These are phyloP conservation scores for Nebria brevicollis DNA, from an alignment of 2,888 invertebrate genomes.

Conservation along the genomic window DNA sequence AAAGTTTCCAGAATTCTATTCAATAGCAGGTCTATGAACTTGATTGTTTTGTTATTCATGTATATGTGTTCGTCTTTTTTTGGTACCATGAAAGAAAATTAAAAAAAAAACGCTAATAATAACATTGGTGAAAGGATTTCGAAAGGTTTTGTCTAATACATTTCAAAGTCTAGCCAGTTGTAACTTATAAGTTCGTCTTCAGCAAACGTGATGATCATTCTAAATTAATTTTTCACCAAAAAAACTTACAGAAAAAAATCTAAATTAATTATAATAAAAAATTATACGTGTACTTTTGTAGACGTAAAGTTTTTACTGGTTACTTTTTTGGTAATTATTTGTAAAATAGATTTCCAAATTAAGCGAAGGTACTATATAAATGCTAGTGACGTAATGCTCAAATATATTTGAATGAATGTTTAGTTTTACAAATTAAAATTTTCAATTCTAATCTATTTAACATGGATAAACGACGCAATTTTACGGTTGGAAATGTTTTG, in stretches of 20 bases:
- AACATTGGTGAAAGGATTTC: not conserved
- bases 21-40: not conserved
- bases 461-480: too few relatives aligned
- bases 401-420: too few relatives aligned
- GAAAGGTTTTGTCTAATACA: not conserved
- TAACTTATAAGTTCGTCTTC: not conserved
- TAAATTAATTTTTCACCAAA: not conserved
- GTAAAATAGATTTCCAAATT: too few relatives aligned
- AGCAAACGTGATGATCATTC: not conserved
- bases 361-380: too few relatives aligned
- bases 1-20: not conserved
- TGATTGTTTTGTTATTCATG: not conserved
- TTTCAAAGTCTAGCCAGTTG: not conserved
- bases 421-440: too few relatives aligned
- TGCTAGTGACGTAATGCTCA: too few relatives aligned
- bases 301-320: too few relatives aligned
- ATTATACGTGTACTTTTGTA: not conserved
- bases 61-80: not conserved
- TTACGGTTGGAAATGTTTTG: too few relatives aligned
- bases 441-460: too few relatives aligned
- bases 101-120: not conserved
- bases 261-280: not conserved
- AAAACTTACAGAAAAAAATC: not conserved
- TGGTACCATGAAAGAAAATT: not conserved
- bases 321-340: too few relatives aligned